Evolutionary conservation across 2,888 invertebrate genomes (phyloP).

Genomic region (Temnothorax unifasciatus): DNA sequence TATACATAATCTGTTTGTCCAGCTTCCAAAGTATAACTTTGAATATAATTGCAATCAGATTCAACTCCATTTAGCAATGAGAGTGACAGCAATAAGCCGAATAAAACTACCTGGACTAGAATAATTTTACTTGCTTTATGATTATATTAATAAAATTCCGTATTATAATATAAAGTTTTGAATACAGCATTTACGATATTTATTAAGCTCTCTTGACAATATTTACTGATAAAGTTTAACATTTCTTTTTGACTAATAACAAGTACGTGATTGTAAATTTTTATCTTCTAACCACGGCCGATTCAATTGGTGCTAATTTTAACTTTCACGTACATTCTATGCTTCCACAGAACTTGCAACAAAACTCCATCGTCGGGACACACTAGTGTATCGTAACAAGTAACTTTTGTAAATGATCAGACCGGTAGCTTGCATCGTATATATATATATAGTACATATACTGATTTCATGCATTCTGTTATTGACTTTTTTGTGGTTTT

Average conservation of each 20-base stretch:
- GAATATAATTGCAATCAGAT: conserved; percentile 86
- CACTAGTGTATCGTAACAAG: neutral
- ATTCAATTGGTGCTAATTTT: neutral
- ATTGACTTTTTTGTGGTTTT: too few species aligned
- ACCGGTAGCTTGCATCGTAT: neutral
- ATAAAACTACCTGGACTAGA: neutral
- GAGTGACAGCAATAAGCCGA: conserved; percentile 11
- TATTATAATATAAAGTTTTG: neutral
- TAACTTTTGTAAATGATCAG: conserved; percentile 30
- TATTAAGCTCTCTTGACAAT: neutral
- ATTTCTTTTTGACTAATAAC: too few species aligned
- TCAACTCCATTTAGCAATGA: neutral
- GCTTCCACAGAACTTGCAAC: neutral
- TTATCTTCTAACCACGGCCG: too few species aligned
- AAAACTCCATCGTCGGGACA: neutral
- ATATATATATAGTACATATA: too few species aligned
- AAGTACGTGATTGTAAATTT: too few species aligned
- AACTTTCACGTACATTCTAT: conserved; percentile 32
- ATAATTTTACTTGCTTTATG: neutral
- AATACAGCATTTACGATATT: neutral
- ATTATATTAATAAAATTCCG: neutral
- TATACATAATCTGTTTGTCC: conserved; percentile 86
- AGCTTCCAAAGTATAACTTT: conserved; percentile 83
- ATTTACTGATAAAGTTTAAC: neutral
- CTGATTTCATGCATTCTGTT: too few species aligned